phyloP scores from a whole-genome alignment of 2,113 vertebrate genomes.

The Heterocephalus glaber region DNA sequence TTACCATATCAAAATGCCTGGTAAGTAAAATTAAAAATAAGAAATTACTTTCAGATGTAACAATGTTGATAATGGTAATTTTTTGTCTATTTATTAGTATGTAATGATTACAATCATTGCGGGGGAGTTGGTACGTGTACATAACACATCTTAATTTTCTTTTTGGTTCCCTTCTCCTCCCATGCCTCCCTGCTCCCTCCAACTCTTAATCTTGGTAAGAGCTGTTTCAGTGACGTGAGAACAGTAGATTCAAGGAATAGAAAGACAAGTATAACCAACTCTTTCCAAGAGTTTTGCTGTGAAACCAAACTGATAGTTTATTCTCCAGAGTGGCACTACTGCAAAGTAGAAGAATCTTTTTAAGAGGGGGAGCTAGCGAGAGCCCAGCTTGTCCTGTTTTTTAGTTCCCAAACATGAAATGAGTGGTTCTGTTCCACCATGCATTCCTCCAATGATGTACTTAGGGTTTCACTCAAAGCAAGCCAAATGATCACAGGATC shows the following conservation, averaged over 20 bases:
- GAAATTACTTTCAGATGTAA: conserved; percentile 27
- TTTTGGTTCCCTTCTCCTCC: neutral
- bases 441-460: neutral
- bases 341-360: neutral
- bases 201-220: neutral
- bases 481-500: neutral
- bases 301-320: neutral
- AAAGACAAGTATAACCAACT: neutral
- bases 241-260: neutral
- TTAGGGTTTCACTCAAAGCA: neutral
- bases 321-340: neutral
- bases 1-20: neutral
- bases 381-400: neutral
- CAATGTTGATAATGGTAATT: neutral
- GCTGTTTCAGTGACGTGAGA: neutral
- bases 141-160: neutral
- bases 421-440: too few species aligned
- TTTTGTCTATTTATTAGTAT: neutral
- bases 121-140: neutral
- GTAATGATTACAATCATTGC: neutral
- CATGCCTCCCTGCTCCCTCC: neutral
- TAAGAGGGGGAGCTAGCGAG: neutral
- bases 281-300: neutral
- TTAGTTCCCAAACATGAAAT: neutral
- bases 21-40: conserved; percentile 11